Base-by-base conservation (phyloP, 2,113 vertebrate genomes). In the Tachuris rubrigastra region DNA sequence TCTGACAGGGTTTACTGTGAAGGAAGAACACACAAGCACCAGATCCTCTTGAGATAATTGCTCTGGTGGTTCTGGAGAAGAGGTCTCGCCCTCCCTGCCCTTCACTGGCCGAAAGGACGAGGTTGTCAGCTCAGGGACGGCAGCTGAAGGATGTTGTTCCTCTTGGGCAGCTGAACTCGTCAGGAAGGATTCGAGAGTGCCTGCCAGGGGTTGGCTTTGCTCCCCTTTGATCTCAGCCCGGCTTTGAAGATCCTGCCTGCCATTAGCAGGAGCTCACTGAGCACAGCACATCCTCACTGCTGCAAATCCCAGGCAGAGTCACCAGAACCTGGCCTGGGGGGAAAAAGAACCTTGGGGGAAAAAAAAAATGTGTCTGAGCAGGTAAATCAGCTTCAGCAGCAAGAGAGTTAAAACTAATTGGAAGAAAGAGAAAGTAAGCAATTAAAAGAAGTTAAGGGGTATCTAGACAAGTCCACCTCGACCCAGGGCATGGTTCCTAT, bases 391-490 rank as follows among this genome's bases (percentile, higher is more conserved):
- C 20, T 93, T n/a, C 53, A 76, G 18, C 20, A 86, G 5, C 10
- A 37, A 86, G 11, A 87, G 11, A 10, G 22, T 60, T 66, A 66
- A 69, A 65, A 50, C 1, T 50, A 22, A 23, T 18, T 33, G 39
- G 23, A 49, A 78, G 17, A 16, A 53, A 39, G 59, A 68, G 0
- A 47, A 33, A 76, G 7, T 3, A 50, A 76, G 0, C 2, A 30
- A 6, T 76, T 60, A 72, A 41, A 72, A 24, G 8, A 74, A 86
- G 44, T 39, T 14, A 55, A 33, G 12, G 1, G 7, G 20, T 31
- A 85, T 20, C 3, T 20, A 53, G 5, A 49, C 3, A 31, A 66
- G 4, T 31, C 14, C 16, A n/a, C 4, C 14, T 80, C 0, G 0
- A 27, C 31, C 80, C 37, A 56, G n/a, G 19, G 74, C 6, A 14